Percentiles rank a stretch among this genome's conserved stretches.
phyloP scores from a whole-genome alignment of 2,113 vertebrate species.

The Dasyornis broadbenti region DNA sequence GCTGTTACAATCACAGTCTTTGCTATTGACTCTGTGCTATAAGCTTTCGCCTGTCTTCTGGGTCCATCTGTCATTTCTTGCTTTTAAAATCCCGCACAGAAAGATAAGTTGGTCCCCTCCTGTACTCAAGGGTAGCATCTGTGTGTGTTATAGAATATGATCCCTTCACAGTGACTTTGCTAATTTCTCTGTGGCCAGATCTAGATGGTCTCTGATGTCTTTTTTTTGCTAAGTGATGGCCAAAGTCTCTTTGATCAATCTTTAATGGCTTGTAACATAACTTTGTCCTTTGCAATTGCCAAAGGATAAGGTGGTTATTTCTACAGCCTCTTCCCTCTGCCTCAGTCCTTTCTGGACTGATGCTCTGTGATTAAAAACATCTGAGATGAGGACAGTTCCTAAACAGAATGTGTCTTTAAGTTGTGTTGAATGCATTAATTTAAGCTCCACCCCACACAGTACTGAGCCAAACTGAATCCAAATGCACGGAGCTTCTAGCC shows the following conservation, averaged over 20 bases:
- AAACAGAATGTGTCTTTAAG: neutral
- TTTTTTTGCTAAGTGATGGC: neutral
- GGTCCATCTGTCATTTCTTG: neutral
- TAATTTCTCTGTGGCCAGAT: neutral
- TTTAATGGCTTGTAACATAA: neutral
- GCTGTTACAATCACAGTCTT: neutral
- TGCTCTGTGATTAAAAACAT: neutral
- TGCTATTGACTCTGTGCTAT: neutral
- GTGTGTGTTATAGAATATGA: fast-evolving
- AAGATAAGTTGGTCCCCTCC: neutral
- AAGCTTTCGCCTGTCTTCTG: neutral
- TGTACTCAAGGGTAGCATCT: neutral
- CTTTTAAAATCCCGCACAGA: neutral
- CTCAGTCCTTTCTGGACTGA: neutral
- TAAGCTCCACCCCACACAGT: neutral
- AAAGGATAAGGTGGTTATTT: neutral
- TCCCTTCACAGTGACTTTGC: neutral
- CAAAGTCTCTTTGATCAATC: neutral
- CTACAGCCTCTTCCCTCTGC: neutral
- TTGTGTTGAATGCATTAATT: neutral
- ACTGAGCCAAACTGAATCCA: neutral
- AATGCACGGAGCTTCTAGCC: neutral
- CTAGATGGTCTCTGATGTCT: neutral
- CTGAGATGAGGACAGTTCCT: neutral
- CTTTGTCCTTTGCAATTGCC: neutral